Evolutionary conservation across 2,888 invertebrate species (phyloP), one percentile per base, ranked within the genome.

Genomic region (Muscina levida): DNA sequence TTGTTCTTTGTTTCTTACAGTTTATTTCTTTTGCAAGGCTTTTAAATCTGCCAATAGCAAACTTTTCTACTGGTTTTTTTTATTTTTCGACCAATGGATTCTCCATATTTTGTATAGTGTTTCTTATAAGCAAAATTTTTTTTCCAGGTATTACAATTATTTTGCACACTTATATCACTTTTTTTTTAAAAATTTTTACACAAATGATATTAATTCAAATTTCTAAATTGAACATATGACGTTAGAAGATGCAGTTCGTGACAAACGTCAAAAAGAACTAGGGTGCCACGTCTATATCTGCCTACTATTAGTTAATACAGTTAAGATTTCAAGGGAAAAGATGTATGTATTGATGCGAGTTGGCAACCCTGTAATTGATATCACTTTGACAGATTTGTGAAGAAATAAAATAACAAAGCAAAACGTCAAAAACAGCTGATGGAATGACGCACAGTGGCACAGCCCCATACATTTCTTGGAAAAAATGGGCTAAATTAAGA

Each of bases 21-120:
- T 44, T 71, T 71, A 39, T 53, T 70, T 56, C 37, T 53, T 70
- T 70, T 51, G 22, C 22, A 39, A 70, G n/a, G 56, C 11, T 42
- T 39, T 71, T 71, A 42, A 71, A 57, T 71, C 70, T 62, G 44
- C 44, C 59, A 59, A 39, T 39, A 22, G 42, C 42, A 15, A 44
- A 44, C 3, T 42, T 24, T 62, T 62, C 22, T 39, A 22, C 13
- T 15, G 62, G 5, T 24, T 56, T 53, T 56, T 71, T 53, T 39
- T 56, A 71, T 71, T 39, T 42, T 71, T 71, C 53, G 53, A 71
- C 57, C 24, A 72, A 72, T 72, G 44, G 59, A 46, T 42, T 67
- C 46, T 46, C 42, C 46, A 59, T 72, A 57, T 59, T 59, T 15
- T 26, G 44, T 57, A 71, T 46, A 48, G 44, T 67, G 46, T 67